These are phyloP conservation scores for Amphimedon queenslandica DNA, from an alignment of 37 sponge, comb jelly and placozoan species.

Conservation along the genomic window DNA sequence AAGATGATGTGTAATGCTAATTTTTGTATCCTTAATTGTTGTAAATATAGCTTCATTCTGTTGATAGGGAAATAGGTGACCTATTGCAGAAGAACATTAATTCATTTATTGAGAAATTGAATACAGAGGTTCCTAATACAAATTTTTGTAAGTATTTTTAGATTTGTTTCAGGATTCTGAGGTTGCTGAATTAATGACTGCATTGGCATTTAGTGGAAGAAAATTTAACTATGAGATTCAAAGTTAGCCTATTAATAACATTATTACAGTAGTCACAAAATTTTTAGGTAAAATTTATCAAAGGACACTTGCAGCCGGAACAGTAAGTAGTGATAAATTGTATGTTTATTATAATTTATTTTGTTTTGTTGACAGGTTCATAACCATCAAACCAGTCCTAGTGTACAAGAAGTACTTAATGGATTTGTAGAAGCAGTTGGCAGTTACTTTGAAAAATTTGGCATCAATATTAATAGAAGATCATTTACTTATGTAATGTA, in stretches of 20 bases:
- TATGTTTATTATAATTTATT: no score
- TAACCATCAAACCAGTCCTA: neutral
- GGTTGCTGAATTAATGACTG: neutral
- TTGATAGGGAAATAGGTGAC: neutral
- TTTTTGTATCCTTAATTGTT: no score
- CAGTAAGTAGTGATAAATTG: neutral
- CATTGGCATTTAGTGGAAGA: neutral
- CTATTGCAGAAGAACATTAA: neutral
- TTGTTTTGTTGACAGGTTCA: neutral
- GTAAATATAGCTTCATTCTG: no score
- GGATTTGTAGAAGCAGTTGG: no score
- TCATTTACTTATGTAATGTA: no score
- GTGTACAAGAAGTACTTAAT: neutral
- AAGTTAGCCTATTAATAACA: neutral
- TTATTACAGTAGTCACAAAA: neutral
- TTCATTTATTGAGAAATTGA: neutral
- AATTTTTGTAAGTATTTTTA: neutral
- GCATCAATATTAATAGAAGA: no score
- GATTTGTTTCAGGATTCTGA: neutral
- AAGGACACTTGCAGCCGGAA: neutral
- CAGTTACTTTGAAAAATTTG: no score
- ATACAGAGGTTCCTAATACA: neutral
- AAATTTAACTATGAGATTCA: neutral
- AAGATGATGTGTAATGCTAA: no score
- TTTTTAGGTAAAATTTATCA: neutral